Percentiles rank a stretch among this genome's conserved stretches.
Evolutionary conservation across 92 coral and sea anemone genomes (phyloP).

Genomic region (Heteractis magnifica): DNA sequence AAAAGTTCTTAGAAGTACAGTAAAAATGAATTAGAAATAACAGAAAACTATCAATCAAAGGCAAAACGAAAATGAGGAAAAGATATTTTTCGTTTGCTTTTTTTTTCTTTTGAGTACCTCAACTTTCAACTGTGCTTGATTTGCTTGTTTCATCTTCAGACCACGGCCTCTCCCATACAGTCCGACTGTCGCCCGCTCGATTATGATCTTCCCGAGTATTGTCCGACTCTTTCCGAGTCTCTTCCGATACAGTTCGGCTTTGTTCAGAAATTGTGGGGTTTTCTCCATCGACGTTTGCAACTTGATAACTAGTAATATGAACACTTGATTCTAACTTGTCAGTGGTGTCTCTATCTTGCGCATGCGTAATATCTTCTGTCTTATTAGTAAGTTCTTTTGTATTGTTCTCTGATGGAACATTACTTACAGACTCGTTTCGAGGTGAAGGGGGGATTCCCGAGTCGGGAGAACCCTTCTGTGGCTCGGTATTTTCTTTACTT

Average conservation of each 20-base stretch:
- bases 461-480: constrained; percentile 20
- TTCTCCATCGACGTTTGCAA: neutral
- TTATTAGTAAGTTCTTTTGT: constrained; percentile 8
- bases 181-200: neutral
- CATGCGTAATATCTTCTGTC: constrained; percentile 27
- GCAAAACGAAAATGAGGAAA: neutral
- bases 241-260: constrained; percentile 9
- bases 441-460: constrained; percentile 34
- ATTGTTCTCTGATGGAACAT: constrained; percentile 5
- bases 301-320: constrained; percentile 10
- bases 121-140: constrained; percentile 6
- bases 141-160: constrained; percentile 1
- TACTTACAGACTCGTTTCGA: constrained; percentile 67
- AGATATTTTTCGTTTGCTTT: neutral
- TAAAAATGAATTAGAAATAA: neutral
- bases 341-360: constrained; percentile 47
- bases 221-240: constrained; percentile 20
- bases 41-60: neutral
- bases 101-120: constrained; percentile 7
- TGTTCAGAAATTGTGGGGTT: constrained; percentile 10
- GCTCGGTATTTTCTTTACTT: constrained; percentile 1
- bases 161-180: constrained; percentile 34
- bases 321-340: constrained; percentile 48
- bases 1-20: too few relatives aligned
- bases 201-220: constrained; percentile 3